Conservation (phyloP, 2,888 invertebrate species). For the Mythimna ferrago region DNA sequence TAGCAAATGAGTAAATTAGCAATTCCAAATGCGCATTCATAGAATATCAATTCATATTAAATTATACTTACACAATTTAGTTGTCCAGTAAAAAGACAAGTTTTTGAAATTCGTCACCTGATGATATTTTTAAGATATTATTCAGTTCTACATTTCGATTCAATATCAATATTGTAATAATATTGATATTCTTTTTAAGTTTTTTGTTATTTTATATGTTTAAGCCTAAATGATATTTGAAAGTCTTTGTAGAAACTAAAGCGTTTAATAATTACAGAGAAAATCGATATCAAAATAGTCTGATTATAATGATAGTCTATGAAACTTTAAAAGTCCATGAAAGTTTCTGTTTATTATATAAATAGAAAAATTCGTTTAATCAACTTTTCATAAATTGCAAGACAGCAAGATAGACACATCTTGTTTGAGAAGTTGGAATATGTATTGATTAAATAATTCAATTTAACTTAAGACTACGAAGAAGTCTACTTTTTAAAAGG, state of each 20-base stretch:
- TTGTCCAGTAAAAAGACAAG: slow-evolving; percentile 27
- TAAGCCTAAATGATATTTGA: slow-evolving; percentile 21
- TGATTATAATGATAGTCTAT: slow-evolving; percentile 8
- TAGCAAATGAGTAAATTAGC: slow-evolving; percentile 26
- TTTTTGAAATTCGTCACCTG: slow-evolving; percentile 30
- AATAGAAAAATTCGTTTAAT: background rate
- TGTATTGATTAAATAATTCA: background rate
- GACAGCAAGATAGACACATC: slow-evolving; percentile 20
- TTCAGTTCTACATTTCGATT: slow-evolving; percentile 23
- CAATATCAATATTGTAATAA: slow-evolving; percentile 30
- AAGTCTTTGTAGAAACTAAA: slow-evolving; percentile 9
- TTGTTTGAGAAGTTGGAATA: background rate
- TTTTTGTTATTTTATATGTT: slow-evolving; percentile 3
- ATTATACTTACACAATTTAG: slow-evolving; percentile 37
- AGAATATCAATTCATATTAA: slow-evolving; percentile 34
- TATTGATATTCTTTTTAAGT: slow-evolving; percentile 38
- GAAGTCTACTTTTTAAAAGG: background rate
- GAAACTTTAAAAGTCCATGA: background rate
- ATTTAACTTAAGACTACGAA: background rate
- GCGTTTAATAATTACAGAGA: slow-evolving; percentile 24
- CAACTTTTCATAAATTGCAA: background rate
- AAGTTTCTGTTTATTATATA: no score
- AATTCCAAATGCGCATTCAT: slow-evolving; percentile 22
- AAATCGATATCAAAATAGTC: slow-evolving; percentile 31
- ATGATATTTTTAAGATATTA: slow-evolving; percentile 40